These are phyloP conservation scores for Caenorhabditis drosophilae DNA, from an alignment of 2,888 invertebrate species.

Conservation along the genomic window DNA sequence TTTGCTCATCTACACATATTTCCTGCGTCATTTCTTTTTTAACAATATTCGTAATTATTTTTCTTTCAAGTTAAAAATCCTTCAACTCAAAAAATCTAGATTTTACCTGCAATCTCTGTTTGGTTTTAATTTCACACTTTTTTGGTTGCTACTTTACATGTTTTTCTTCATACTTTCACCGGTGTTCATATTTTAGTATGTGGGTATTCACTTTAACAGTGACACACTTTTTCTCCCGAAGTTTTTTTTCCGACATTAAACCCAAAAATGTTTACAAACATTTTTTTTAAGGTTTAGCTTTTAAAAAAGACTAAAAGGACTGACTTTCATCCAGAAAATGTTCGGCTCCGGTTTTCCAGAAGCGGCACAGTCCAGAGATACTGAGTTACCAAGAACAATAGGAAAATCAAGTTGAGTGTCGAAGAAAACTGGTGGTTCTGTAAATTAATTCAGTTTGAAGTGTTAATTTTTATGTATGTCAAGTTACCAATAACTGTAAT, in stretches of 20 bases:
- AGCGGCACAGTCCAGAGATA: conserved; percentile 74
- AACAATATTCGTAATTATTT: conserved; percentile 7
- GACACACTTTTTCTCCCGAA: neutral
- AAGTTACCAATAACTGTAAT: conserved; percentile 75
- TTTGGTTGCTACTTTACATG: no score
- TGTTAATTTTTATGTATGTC: conserved; percentile 2
- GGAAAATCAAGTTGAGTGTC: conserved; percentile 63
- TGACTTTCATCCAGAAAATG: conserved; percentile 73
- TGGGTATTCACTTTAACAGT: conserved; percentile 19
- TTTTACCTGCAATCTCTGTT: no score
- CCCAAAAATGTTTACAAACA: neutral
- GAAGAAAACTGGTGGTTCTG: conserved; percentile 71
- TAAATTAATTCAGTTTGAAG: conserved; percentile 27
- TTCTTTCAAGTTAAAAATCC: conserved; percentile 5
- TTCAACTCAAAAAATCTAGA: no score
- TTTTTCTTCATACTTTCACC: conserved; percentile 4
- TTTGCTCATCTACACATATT: conserved; percentile 55
- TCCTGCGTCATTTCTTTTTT: conserved; percentile 26
- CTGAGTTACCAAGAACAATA: conserved; percentile 73
- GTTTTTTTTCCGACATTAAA: neutral
- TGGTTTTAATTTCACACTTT: no score
- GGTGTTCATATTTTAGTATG: conserved; percentile 14
- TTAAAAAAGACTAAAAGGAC: conserved; percentile 2
- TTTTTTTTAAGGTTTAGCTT: neutral
- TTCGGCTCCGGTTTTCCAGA: conserved; percentile 73